Evolutionary conservation across 2,797 vertebrate genomes (phyloP), one percentile per base, ranked within the genome.

Genomic region (Limosa lapponica): DNA sequence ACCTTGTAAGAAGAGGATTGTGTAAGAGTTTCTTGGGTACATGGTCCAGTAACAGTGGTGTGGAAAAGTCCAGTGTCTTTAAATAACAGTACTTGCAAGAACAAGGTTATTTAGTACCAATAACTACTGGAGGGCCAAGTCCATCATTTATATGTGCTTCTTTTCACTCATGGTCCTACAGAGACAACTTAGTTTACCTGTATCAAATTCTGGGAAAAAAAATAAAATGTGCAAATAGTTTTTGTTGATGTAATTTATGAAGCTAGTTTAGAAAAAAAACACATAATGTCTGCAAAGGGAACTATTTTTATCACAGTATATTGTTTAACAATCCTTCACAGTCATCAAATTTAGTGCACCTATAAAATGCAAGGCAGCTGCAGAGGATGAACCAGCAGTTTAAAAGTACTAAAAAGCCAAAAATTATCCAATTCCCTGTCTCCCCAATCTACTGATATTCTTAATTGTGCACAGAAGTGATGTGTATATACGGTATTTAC

Each of bases 281-380:
- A 95, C 5, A 30, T 89, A 97, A 97, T 97, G 95, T 96, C 96
- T 98, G 97, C 94, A 97, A 94, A 97, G 95, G 97, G 94, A 98
- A 92, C 97, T 97, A 98, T 97, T 98, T 98, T 98, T 97, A 97
- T 96, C 96, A 90, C 90, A 87, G 82, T 93, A 88, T 96, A 96
- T 96, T 97, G 97, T 98, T 98, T 97, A 98, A 98, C 88, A 95
- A 54, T 90, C 93, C 97, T 97, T 97, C 96, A 97, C 62, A 61
- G 93, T 96, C 94, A 98, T 98, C 94, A 97, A 93, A 98, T 98
- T 97, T 97, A 98, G 78, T 95, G 78, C 69, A 95, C 90, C 97
- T 96, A 97, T 98, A 98, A 98, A 98, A 97, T 61, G 81, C 66
- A 95, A 97, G 93, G 82, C 88, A 96, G 95, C 83, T 95, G 90